phyloP scores from a whole-genome alignment of 92 coral and sea anemone species.

The Isaurus tuberculatus region DNA sequence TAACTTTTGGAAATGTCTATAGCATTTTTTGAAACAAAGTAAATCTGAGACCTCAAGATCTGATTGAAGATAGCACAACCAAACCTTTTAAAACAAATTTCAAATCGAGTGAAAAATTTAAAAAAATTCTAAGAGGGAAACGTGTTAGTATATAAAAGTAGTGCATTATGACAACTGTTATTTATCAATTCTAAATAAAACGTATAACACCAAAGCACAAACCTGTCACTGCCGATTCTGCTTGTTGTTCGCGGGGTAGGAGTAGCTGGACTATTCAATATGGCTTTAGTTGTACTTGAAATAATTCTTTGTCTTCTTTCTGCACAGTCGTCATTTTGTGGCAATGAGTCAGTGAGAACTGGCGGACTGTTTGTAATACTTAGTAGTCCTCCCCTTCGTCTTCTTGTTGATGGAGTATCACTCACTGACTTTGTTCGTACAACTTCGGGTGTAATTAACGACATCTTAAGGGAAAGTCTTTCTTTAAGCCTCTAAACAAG shows the following conservation, averaged over 20 bases:
- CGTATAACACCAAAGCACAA: not conserved
- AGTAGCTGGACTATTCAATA: slow-evolving; percentile 92
- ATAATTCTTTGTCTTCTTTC: slow-evolving; percentile 85
- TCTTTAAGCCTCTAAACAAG: not conserved
- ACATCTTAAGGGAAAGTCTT: slow-evolving; percentile 46
- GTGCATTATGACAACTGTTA: too few relatives aligned
- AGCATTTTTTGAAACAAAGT: too few relatives aligned
- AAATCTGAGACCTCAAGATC: too few relatives aligned
- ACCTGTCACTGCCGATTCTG: slow-evolving; percentile 48
- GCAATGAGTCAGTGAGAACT: slow-evolving; percentile 59
- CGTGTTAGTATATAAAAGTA: too few relatives aligned
- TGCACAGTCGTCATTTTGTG: slow-evolving; percentile 91
- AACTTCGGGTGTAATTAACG: slow-evolving; percentile 59
- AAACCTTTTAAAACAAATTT: too few relatives aligned
- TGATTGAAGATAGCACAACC: too few relatives aligned
- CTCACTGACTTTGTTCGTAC: slow-evolving; percentile 70
- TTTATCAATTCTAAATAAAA: too few relatives aligned
- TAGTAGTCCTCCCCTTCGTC: slow-evolving; percentile 72
- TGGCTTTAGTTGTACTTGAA: slow-evolving; percentile 78
- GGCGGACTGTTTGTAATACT: slow-evolving; percentile 71
- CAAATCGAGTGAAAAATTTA: too few relatives aligned
- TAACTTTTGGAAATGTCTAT: too few relatives aligned
- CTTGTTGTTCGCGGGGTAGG: slow-evolving; percentile 77
- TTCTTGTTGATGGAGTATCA: slow-evolving; percentile 78
- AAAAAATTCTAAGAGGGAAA: too few relatives aligned